Evolutionary conservation across 2,888 invertebrate species (phyloP), one percentile per base, ranked within the genome.

Genomic region (Leptopilina drosophilae): DNA sequence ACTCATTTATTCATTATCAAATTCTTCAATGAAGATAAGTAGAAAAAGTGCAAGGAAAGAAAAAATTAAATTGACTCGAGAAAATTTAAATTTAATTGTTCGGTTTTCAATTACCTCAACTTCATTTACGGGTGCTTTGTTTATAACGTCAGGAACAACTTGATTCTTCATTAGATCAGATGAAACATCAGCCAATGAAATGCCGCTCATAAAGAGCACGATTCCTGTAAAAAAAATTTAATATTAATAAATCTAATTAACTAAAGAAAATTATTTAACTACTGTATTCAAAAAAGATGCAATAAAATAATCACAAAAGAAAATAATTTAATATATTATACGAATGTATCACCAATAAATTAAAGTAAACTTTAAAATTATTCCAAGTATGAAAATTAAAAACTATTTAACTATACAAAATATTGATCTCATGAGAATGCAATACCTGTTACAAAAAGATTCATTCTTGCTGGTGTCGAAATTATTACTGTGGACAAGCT

Each of bases 141-240:
- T 87, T 77, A 91, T 85, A 46, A 92, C 89, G 40, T 92, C 91
- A 1, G 91, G 88, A 20, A 97, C 95, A 81, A 97, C 94, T 76
- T 93, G 93, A 85, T 96, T 93, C 42, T 92, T 90, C 84, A 94
- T 93, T 90, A 95, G 93, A 11, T 92, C 90, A 87, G 93, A 92
- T 83, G 93, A 92, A 82, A 94, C 92, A 9, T 93, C 89, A 81
- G 94, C 92, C 89, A 94, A 87, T n/a, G 6, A 56, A n/a, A 86
- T 42, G 42, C 86, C 85, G 69, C 88, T 78, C 8, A 78, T 78
- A 66, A 86, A 87, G n/a, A 88, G 56, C n/a, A 89, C 75, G 77
- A 89, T 77, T 67, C 84, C 90, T 91, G 77, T 69, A 83, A 83
- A 49, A 49, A 49, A 9, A 11, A 56, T 53, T 20, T 14, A 14